phyloP scores from a whole-genome alignment of 2,797 vertebrate genomes.

The Hyperoplus lanceolatus region DNA sequence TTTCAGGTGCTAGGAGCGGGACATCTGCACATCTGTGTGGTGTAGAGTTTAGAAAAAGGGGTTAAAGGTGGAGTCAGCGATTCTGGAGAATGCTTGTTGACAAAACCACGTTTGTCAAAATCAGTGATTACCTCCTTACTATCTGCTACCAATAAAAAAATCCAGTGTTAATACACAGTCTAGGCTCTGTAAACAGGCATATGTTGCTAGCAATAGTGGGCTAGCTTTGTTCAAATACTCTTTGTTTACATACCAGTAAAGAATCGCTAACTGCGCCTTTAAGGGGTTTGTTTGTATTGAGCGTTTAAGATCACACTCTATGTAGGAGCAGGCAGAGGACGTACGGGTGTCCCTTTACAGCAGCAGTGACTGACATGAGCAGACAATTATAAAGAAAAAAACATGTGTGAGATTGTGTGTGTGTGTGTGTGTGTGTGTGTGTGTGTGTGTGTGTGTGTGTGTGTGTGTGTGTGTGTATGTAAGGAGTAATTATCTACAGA shows the following conservation, averaged over 20 bases:
- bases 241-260: too few species aligned
- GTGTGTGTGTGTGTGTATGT: slow-evolving; percentile 42
- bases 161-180: too few species aligned
- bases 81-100: too few species aligned
- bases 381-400: slow-evolving; percentile 29
- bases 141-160: too few species aligned
- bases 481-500: slow-evolving; percentile 47
- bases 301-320: slow-evolving; percentile 30
- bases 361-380: slow-evolving; percentile 46
- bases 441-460: slow-evolving; percentile 10
- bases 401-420: slow-evolving; percentile 11
- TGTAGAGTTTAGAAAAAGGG: slow-evolving; percentile 35
- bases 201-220: too few species aligned
- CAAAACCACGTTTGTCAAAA: too few species aligned
- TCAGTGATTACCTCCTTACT: too few species aligned
- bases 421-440: slow-evolving; percentile 14
- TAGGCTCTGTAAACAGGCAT: too few species aligned
- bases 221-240: too few species aligned
- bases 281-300: background rate
- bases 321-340: slow-evolving; percentile 32
- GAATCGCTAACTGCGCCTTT: too few species aligned
- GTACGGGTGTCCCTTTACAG: slow-evolving; percentile 21
- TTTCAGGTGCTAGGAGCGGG: slow-evolving; percentile 29
- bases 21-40: slow-evolving; percentile 47
- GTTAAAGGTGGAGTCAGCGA: background rate